These are phyloP conservation scores for Nephrocerus scutellatus DNA, from an alignment of 2,888 invertebrate species.

Conservation along the genomic window DNA sequence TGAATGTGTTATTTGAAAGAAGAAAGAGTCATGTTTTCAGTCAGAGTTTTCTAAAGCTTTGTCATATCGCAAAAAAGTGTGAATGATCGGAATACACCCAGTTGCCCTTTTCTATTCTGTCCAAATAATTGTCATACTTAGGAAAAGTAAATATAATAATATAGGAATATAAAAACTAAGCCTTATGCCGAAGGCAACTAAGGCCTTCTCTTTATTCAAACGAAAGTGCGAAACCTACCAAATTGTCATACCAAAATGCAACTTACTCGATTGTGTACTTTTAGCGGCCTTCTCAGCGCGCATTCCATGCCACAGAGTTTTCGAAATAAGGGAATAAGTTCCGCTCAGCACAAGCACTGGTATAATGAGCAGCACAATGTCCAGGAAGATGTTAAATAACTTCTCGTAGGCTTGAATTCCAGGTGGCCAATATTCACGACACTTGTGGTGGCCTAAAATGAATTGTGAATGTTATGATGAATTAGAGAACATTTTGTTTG, in stretches of 20 bases:
- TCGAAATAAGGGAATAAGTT: conserved; percentile 52
- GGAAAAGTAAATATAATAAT: no score
- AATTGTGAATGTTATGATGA: neutral
- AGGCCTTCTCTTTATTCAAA: neutral
- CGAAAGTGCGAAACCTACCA: neutral
- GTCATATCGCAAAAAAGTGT: no score
- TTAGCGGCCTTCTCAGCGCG: conserved; percentile 42
- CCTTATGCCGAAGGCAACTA: neutral
- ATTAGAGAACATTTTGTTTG: no score
- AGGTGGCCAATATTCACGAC: conserved; percentile 53
- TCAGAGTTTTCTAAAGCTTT: no score
- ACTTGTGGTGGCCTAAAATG: conserved; percentile 55
- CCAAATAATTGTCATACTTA: no score
- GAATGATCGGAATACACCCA: no score
- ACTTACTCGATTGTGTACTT: conserved; percentile 44
- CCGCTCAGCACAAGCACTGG: conserved; percentile 56
- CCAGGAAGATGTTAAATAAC: conserved; percentile 55
- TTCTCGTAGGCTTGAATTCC: conserved; percentile 50
- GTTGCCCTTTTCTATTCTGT: no score
- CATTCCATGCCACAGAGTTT: conserved; percentile 32
- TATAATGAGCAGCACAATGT: conserved; percentile 55
- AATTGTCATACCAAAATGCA: no score
- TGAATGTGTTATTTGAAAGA: no score
- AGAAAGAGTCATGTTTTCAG: conserved; percentile 1
- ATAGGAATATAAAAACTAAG: conserved; percentile 4